Base-by-base conservation (phyloP, 2,113 vertebrate species). In the Gambusia affinis region DNA sequence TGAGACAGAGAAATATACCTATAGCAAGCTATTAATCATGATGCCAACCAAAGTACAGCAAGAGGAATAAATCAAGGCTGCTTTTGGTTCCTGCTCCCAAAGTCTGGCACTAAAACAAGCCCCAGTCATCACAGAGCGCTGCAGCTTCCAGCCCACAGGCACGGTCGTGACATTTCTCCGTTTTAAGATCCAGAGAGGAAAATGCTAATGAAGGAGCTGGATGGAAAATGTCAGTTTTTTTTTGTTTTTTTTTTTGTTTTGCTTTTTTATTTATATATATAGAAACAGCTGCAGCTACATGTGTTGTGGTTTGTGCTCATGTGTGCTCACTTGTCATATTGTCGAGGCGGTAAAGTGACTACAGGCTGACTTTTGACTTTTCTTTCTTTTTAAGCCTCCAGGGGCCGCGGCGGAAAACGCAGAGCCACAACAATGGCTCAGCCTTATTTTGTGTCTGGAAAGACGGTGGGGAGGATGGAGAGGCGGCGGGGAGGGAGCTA, bases 161-260 rank as follows among this genome's bases (percentile, higher is more conserved):
- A 73, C 30, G 73, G 80, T 81, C 79, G 81, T 91, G 93, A 94
- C 93, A 93, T 92, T 95, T 93, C 90, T 94, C 90, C 83, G 76
- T 85, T 91, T 93, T 91, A 92, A 89, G 91, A 92, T 88, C 87
- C 82, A 73, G 88, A 88, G 86, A 80, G 80, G 37, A 86, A 93
- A 89, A 93, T 93, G 91, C 88, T 91, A 94, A 94, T 94, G 88
- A 93, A 91, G 86, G 70, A 79, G 81, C 77, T 87, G 83, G 83
- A 89, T 89, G 83, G 86, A 88, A 91, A 93, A 93, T 92, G 91
- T 92, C 92, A 87, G 17, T 15, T 17, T 44, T 44, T 44, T 47
- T 35, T 75, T 85, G 62, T 86, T 71, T 86, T 85, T 54, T 85
- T 72, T 68, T 15, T 15, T 37, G 30, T 33, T 33, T 33, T 33